Base-by-base conservation (phyloP, 2,888 invertebrate genomes). In the Callyntrura guangdongensis region DNA sequence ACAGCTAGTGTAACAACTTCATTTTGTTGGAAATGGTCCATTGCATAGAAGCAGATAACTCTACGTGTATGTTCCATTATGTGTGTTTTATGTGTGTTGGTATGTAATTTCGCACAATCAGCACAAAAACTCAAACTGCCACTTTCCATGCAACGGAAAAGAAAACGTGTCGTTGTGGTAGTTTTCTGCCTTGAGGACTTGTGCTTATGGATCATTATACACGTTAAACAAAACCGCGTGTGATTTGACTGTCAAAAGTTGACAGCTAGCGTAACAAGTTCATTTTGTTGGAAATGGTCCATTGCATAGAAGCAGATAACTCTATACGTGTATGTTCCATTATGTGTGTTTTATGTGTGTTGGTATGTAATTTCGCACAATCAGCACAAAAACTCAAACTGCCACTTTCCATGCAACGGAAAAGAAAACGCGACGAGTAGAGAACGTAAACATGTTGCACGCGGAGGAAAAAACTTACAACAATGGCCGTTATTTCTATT, bases 361-460 rank as follows among this genome's bases (percentile, higher is more conserved):
- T 36, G 36, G 36, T 36, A 36, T 36, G 36, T 36, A 36, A 36
- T 36, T 36, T 36, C 6, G 36, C 36, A n/a, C n/a, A 53, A 53
- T 36, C 36, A 36, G 36, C 36, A 36, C 36, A 36, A 36, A n/a
- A 36, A 36, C 36, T 36, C 3, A 22, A 64, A 64, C 61, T 64
- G 61, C n/a, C 53, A 14, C n/a, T n/a, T 53, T 53, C n/a, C 53
- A 53, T n/a, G 53, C 53, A 53, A 53, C n/a, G 53, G n/a, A n/a
- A 36, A 6, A 36, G 36, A 36, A 36, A 36, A 36, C 36, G 36
- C 36, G 36, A 2, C 3, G 2, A 4, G 36, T 36, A 36, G 36
- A 36, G 6, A 4, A 36, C 49, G 49, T 49, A 36, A 36, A 36
- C 36, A 36, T 36, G 36, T 36, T 36, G 36, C 36, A 36, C 36